phyloP scores from a whole-genome alignment of 2,113 vertebrate genomes.

The Agapornis roseicollis region DNA sequence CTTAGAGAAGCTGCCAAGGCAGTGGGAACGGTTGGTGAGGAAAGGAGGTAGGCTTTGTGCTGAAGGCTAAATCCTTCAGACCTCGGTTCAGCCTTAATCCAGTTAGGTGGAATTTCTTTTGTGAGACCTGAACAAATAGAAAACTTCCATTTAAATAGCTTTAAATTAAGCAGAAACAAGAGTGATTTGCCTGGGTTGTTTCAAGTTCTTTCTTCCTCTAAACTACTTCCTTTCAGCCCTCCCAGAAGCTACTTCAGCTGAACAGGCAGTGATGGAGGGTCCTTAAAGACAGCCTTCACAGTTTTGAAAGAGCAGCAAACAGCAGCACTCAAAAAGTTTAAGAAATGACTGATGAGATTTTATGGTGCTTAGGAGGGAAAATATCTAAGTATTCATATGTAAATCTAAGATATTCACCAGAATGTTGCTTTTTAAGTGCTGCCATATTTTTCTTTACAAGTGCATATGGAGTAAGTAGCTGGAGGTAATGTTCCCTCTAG shows the following conservation, averaged over 20 bases:
- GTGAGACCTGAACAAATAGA: not conserved
- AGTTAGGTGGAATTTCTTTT: not conserved
- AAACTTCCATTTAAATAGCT: not conserved
- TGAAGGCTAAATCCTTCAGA: not conserved
- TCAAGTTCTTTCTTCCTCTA: conserved; percentile 1
- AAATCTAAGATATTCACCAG: conserved; percentile 50
- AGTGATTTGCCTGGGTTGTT: not conserved
- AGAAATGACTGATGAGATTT: conserved; percentile 57
- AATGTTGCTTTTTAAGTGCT: conserved; percentile 55
- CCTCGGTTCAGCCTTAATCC: not conserved
- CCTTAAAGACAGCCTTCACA: conserved; percentile 10
- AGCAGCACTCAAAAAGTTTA: conserved; percentile 12
- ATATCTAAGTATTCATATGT: conserved; percentile 52
- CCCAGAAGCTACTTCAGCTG: conserved; percentile 3
- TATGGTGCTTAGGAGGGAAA: conserved; percentile 38
- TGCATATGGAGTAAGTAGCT: conserved; percentile 20
- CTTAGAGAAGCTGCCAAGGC: not conserved
- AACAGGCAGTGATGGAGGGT: conserved; percentile 21
- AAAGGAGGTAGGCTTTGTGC: not conserved
- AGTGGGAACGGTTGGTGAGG: not conserved
- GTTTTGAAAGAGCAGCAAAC: conserved; percentile 32
- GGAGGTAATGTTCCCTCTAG: conserved; percentile 37
- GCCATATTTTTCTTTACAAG: conserved; percentile 37
- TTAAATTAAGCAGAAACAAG: not conserved
- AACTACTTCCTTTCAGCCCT: conserved; percentile 32